Base-by-base conservation (phyloP, 1,140 invertebrate species). In the Nebria ingens region DNA sequence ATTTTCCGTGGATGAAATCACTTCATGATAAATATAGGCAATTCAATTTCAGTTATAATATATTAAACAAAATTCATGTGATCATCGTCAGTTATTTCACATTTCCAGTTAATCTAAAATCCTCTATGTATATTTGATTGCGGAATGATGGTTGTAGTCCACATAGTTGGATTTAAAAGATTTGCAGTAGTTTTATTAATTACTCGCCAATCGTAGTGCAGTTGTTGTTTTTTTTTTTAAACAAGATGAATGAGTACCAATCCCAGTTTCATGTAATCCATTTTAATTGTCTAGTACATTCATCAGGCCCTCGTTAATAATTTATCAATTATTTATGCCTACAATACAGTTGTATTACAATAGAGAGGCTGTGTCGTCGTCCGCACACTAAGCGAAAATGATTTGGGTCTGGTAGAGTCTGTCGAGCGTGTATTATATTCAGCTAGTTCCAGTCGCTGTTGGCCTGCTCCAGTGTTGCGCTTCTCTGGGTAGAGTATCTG, bases 271-370 rank as follows among this genome's bases (percentile, higher is more conserved):
- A 17, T 45, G 15, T 12, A 45, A 45, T 45, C 40, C 40, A 17
- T 12, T 45, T 45, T 45, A 45, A 45, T 45, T 45, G 40, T 45
- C 17, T 17, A 12, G 17, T 17, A 45, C 9, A 45, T 45, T 45
- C 40, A 45, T 45, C 40, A 45, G 9, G 17, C 6, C 9, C 3
- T 45, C 6, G 40, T 17, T 45, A 11, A 17, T 45, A 9, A 45
- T 45, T 45, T 45, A 45, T 45, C 40, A 45, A 45, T 45, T 45
- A 45, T 45, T 45, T 45, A 45, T 45, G 15, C 6, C 40, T 45
- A 34, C 25, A 34, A n/a, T 34, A n/a, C 25, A 9, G n/a, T n/a
- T 34, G 25, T 34, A n/a, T 34, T 34, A 34, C 25, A 34, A 6
- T 9, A 34, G 6, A 34, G 25, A 34, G 25, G 6, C n/a, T n/a